A percentile compares a stretch with the other conserved stretches of the same genome.
Conservation (phyloP, 2,888 invertebrate genomes). For the Blastobasis adustella region DNA sequence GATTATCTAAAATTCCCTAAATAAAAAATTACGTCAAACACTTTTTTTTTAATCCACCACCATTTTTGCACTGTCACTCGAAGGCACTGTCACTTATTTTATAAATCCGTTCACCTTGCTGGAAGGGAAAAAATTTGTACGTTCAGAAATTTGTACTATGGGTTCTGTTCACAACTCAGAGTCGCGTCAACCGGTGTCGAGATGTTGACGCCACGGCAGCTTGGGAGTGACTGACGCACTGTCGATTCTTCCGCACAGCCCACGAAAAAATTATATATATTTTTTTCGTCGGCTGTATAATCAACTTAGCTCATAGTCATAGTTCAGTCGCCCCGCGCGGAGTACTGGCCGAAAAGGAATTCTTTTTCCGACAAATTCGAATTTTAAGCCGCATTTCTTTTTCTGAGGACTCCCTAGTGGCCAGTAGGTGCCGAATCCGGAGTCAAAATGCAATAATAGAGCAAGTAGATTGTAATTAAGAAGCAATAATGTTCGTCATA, state of each 20-base stretch:
- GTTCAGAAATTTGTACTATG: constrained; percentile 64
- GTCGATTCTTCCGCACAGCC: constrained; percentile 64
- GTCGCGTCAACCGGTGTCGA: constrained; percentile 16
- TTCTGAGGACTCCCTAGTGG: background rate
- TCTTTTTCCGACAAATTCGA: constrained; percentile 19
- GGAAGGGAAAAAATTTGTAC: constrained; percentile 58
- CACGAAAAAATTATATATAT: constrained; percentile 68
- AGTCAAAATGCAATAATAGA: too few species aligned
- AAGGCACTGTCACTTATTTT: constrained; percentile 59
- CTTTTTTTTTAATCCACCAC: constrained; percentile 33
- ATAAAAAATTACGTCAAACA: constrained; percentile 11
- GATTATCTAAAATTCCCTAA: too few species aligned
- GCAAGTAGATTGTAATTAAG: constrained; percentile 47
- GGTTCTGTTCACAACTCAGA: constrained; percentile 60
- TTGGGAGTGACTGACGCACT: constrained; percentile 67
- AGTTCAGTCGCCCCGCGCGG: constrained; percentile 62
- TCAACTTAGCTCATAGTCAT: constrained; percentile 68
- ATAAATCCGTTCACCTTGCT: constrained; percentile 58
- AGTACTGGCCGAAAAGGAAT: constrained; percentile 25
- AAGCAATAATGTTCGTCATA: constrained; percentile 47
- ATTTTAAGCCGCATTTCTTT: constrained; percentile 33
- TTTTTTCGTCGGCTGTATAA: constrained; percentile 64
- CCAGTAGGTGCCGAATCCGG: too few species aligned
- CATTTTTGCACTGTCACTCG: constrained; percentile 35
- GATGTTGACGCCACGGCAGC: constrained; percentile 61